Conservation (phyloP, 2,113 vertebrate genomes). For the Cyrtonyx montezumae region DNA sequence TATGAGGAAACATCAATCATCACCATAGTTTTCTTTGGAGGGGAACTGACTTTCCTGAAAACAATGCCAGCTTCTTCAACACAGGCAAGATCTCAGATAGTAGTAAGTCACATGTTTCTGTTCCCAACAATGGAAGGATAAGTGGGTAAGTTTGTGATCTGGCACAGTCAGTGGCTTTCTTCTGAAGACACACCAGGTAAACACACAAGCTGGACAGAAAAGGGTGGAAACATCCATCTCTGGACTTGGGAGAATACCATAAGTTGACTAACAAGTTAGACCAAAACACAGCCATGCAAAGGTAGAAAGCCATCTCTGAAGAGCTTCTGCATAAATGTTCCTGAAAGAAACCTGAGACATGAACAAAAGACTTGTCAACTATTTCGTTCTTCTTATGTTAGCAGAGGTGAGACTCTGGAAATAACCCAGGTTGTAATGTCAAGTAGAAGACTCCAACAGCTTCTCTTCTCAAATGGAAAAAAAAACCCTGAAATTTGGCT, state of each 20-base stretch:
- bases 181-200: background rate
- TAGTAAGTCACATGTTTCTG: background rate
- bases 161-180: background rate
- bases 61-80: rapidly evolving
- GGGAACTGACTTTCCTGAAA: background rate
- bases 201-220: background rate
- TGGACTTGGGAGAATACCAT: background rate
- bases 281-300: background rate
- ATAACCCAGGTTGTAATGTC: background rate
- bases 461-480: background rate
- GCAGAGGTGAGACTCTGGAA: background rate
- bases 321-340: background rate
- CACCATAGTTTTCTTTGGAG: background rate
- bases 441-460: background rate
- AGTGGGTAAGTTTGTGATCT: background rate
- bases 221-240: background rate
- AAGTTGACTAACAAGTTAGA: rapidly evolving
- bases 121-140: background rate
- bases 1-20: background rate
- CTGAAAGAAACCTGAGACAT: background rate
- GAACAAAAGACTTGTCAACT: background rate
- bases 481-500: background rate
- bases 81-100: background rate
- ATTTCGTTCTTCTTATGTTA: background rate
- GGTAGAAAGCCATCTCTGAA: background rate